Base-by-base conservation (phyloP, 2,888 invertebrate genomes). In the Hirtodrosophila alboralis region DNA sequence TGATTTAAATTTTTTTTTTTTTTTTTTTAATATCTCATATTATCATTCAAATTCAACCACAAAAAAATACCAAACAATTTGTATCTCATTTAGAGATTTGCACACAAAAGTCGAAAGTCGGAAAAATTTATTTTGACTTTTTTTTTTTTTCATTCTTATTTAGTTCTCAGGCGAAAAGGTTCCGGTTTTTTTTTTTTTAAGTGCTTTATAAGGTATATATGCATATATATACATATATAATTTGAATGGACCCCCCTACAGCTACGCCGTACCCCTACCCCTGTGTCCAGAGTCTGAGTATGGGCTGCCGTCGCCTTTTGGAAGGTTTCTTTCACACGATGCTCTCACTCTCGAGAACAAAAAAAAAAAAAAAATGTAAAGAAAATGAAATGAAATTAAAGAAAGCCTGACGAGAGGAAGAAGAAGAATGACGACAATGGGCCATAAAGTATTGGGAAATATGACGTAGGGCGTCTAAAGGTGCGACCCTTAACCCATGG, bases 321-420 rank as follows among this genome's bases (percentile, higher is more conserved):
- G 33, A 74, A 64, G 49, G 56, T 54, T 75, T 73, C 51, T 62
- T 76, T 79, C 80, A 62, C 80, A 79, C 80, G 72, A 64, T 72
- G 56, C 72, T 61, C 53, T 51, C 52, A 48, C 27, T 43, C 27
- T 26, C 31, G 43, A 44, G 2, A 16, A 30, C 31, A 26, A 7
- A 10, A 13, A 27, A 13, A 8, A 10, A 1, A 23, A 40, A 18
- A 21, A 21, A 26, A 37, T 12, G 4, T 18, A 31, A 16, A 30
- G 10, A 26, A 10, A 21, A 36, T 30, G 38, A 48, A 49, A 10
- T 23, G 44, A 63, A 48, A 49, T 13, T 23, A 48, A 63, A 48
- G 67, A 72, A 73, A 72, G 60, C 40, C 52, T 44, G 27, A 13
- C 18, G 43, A 21, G n/a, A n/a, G n/a, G n/a, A n/a, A n/a, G n/a